Evolutionary conservation across 2,113 vertebrate species (phyloP).

Genomic region (Danio rerio): GRCz12tu NC_133193.1:52710501-52711000

Average conservation of each 20-base stretch:
- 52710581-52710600: not conserved
- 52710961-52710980: no score
- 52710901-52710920: no score
- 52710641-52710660: not conserved
- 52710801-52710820: no score
- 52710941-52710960: no score
- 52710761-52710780: no score
- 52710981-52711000: no score
- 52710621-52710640: conserved; percentile 16
- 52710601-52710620: conserved; percentile 29
- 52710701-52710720: not conserved
- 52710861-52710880: no score
- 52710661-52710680: not conserved
- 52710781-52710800: no score
- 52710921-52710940: no score
- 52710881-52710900: no score
- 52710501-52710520: conserved; percentile 19
- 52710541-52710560: conserved; percentile 28
- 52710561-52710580: conserved; percentile 19
- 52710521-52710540: not conserved
- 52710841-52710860: no score
- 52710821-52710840: no score
- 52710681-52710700: not conserved
- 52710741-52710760: not conserved
- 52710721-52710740: not conserved